A percentile compares a stretch with the other conserved stretches of the same genome.
phyloP scores from a whole-genome alignment of 2,888 invertebrate genomes.

The Digitonthophagus gazella region DNA sequence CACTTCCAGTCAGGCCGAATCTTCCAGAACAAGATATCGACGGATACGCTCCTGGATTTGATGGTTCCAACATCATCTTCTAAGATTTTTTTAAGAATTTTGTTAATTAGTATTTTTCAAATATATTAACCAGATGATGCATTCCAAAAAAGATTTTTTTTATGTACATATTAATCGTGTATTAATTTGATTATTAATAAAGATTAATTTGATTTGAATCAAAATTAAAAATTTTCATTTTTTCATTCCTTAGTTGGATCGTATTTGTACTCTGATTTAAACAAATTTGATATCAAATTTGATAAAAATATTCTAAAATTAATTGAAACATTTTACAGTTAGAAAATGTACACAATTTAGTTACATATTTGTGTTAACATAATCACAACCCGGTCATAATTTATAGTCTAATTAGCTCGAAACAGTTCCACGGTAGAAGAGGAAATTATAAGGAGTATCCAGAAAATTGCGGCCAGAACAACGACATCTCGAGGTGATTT shows the following conservation, averaged over 20 bases:
- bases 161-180: not conserved
- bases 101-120: not conserved
- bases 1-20: not conserved
- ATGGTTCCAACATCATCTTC: slow-evolving; percentile 14
- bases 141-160: not conserved
- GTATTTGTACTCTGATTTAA: too few species aligned
- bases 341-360: too few species aligned
- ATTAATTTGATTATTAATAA: not conserved
- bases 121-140: not conserved
- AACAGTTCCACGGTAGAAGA: not conserved
- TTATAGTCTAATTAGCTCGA: not conserved
- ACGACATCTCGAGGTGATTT: not conserved
- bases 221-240: not conserved
- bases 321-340: too few species aligned
- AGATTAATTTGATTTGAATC: not conserved
- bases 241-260: too few species aligned
- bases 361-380: not conserved
- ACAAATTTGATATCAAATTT: too few species aligned
- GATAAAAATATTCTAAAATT: too few species aligned
- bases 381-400: not conserved
- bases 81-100: not conserved
- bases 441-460: not conserved
- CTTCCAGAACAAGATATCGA: slow-evolving; percentile 9
- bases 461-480: not conserved
- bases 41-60: not conserved